Percentiles rank a stretch among this genome's conserved stretches.
Conservation (phyloP, 2,888 invertebrate species). For the Acronicta psi region DNA sequence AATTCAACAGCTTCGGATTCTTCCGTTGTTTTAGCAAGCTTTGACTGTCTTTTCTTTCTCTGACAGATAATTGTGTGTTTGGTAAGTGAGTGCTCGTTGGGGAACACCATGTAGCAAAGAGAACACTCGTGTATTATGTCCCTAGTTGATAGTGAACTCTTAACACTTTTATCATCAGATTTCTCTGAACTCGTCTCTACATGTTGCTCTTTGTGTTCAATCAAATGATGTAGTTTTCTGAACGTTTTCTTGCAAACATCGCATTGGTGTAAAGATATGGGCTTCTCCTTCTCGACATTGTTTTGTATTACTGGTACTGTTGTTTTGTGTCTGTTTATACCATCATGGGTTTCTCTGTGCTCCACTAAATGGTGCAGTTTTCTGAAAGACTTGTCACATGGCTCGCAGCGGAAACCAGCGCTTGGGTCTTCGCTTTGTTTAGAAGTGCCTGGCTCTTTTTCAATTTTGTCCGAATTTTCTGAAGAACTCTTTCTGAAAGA, state of each 20-base stretch:
- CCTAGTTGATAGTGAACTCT: constrained; percentile 80
- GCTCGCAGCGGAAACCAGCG: constrained; percentile 85
- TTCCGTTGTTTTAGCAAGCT: constrained; percentile 54
- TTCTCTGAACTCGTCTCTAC: constrained; percentile 80
- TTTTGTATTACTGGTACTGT: constrained; percentile 47
- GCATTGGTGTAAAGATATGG: constrained; percentile 72
- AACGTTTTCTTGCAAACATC: constrained; percentile 84
- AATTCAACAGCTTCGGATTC: constrained; percentile 50
- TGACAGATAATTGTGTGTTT: constrained; percentile 81
- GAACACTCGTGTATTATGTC: constrained; percentile 88
- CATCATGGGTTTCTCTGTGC: constrained; percentile 85
- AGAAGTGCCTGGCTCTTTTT: constrained; percentile 59
- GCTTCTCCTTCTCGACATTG: constrained; percentile 64
- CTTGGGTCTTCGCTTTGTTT: constrained; percentile 76
- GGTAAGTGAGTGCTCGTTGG: constrained; percentile 84
- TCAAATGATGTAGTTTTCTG: constrained; percentile 80
- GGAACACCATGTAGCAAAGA: constrained; percentile 87
- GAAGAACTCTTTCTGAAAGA: constrained; percentile 74
- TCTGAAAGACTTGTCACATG: constrained; percentile 86
- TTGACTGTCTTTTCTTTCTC: constrained; percentile 81
- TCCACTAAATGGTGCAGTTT: constrained; percentile 86
- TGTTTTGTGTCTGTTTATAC: constrained; percentile 77
- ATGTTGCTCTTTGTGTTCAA: constrained; percentile 86
- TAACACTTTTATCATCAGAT: constrained; percentile 82
- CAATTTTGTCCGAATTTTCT: constrained; percentile 71